These are phyloP conservation scores for Mormoops blainvillei DNA, from an alignment of 2,113 vertebrate species.

Conservation along the genomic window DNA sequence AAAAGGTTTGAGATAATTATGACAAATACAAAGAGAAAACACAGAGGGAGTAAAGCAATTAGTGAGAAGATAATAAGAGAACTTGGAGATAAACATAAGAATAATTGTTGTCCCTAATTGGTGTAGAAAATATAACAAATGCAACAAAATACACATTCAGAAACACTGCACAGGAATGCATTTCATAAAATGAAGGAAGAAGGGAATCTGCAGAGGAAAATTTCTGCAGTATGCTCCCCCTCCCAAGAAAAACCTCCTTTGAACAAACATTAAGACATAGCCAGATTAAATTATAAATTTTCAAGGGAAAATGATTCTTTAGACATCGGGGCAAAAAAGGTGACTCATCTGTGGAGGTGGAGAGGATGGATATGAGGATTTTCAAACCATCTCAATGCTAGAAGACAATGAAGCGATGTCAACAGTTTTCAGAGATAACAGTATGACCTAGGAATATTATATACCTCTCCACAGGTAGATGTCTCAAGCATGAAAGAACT, in stretches of 20 bases:
- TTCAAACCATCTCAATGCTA: background rate
- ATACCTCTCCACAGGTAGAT: background rate
- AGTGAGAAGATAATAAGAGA: slow-evolving; percentile 26
- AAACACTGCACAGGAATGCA: background rate
- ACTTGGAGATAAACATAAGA: slow-evolving; percentile 32
- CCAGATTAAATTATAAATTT: background rate
- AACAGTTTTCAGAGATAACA: background rate
- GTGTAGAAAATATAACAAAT: slow-evolving; percentile 40
- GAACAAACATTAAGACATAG: background rate
- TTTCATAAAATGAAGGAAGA: slow-evolving; percentile 40
- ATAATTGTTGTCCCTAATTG: slow-evolving; percentile 50
- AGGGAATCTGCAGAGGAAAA: slow-evolving; percentile 10
- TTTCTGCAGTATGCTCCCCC: background rate
- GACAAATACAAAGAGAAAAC: slow-evolving; percentile 26
- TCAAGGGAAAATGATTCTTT: background rate
- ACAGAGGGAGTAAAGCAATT: slow-evolving; percentile 38
- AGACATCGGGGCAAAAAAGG: background rate
- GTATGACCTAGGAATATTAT: background rate
- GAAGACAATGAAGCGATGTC: background rate
- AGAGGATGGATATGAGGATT: background rate
- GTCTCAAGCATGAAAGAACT: background rate
- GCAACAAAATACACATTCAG: slow-evolving; percentile 21
- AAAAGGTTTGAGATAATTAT: slow-evolving; percentile 55
- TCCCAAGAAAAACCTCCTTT: background rate
- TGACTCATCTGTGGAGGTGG: background rate